These are phyloP conservation scores for Megamerina dolium DNA, from an alignment of 2,888 invertebrate genomes.

Conservation along the genomic window DNA sequence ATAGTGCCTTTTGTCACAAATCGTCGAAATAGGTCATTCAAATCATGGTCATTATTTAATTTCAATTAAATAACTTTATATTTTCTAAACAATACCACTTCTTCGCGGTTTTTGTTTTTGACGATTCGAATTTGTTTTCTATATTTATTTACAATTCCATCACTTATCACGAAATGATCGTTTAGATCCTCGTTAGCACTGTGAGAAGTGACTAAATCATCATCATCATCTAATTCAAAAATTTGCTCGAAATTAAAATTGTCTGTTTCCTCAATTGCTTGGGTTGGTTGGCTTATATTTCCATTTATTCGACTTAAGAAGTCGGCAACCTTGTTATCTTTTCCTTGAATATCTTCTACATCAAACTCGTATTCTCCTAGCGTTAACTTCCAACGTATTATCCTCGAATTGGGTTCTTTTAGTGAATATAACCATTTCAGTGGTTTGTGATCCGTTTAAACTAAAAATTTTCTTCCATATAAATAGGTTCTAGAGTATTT, in stretches of 20 bases:
- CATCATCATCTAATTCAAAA: too few species aligned
- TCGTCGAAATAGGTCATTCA: conserved; percentile 8
- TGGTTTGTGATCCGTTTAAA: conserved; percentile 10
- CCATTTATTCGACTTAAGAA: conserved; percentile 9
- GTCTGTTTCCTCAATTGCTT: too few species aligned
- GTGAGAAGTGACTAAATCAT: background rate
- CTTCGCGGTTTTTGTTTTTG: conserved; percentile 8
- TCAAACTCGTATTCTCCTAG: conserved; percentile 8
- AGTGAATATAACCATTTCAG: conserved; percentile 11
- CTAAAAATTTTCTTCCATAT: conserved; percentile 4
- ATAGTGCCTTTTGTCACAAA: conserved; percentile 10
- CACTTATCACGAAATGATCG: conserved; percentile 4
- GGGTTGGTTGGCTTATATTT: too few species aligned
- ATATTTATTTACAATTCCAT: conserved; percentile 13
- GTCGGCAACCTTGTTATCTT: conserved; percentile 13
- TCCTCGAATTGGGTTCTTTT: conserved; percentile 8
- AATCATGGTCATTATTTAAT: conserved; percentile 3
- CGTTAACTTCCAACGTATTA: conserved; percentile 7
- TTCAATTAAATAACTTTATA: conserved; percentile 11
- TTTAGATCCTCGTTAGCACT: conserved; percentile 1
- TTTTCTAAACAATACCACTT: conserved; percentile 7
- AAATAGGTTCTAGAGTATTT: background rate
- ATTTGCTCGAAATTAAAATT: too few species aligned
- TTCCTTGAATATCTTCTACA: conserved; percentile 8
- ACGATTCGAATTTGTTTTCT: conserved; percentile 10